Base-by-base conservation (phyloP, 2,888 invertebrate species). In the Drosophila pseudotakahashii region DNA sequence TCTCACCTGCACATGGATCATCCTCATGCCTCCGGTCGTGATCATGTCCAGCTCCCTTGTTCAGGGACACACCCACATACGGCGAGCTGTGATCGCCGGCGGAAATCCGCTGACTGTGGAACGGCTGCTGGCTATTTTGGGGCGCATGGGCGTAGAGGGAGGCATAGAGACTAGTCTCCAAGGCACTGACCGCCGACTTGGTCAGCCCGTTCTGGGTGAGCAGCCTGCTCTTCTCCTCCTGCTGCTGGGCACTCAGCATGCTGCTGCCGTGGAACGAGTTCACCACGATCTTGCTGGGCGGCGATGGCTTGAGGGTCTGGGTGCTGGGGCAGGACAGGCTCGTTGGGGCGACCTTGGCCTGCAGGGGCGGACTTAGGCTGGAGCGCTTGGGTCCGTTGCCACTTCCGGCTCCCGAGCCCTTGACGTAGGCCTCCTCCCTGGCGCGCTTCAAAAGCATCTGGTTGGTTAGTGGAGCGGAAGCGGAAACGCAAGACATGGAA, bases 391-490 rank as follows among this genome's bases (percentile, higher is more conserved):
- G 23, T 1, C 39, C 42, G 23, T 36, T 55, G 34, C 47, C 39
- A 37, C 57, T 63, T 39, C 55, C 69, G 37, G 30, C 67, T 26
- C 26, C 26, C 36, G 58, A 50, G 41, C 75, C 77, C 68, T 82
- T 88, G 75, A 62, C 64, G 62, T 71, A 67, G 26, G 80, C 77
- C 54, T 91, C 92, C 60, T 90, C 91, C 51, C 91, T 90, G 73
- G 89, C 85, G 71, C 91, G 91, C 92, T 91, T 91, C 81, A 90
- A 90, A 77, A 90, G 90, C 90, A 91, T 90, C 91, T 90, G 79
- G 14, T 70, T 72, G 76, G 85, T 81, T 82, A 82, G 77, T 60
- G 48, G 39, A 42, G 66, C 72, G 75, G 76, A 23, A 16, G 50
- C 37, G 41, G 41, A 42, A 58, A 71, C 47, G 69, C 26, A 16